These are phyloP conservation scores for Spisula subtruncata DNA, from an alignment of 2,888 invertebrate genomes.

Conservation along the genomic window DNA sequence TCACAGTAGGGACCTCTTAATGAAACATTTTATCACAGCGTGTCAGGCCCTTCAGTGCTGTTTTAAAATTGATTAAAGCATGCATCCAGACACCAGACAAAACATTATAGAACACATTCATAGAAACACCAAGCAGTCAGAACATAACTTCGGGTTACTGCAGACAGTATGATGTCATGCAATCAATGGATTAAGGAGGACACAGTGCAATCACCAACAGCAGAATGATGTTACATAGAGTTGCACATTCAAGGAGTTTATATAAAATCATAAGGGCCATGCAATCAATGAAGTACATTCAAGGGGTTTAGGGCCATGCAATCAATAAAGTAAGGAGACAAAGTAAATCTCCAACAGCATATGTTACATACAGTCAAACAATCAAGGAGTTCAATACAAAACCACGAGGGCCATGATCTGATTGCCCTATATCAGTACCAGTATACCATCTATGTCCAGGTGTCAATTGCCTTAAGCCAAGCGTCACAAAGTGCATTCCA, in stretches of 20 bases:
- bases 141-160: background rate
- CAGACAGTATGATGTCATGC: background rate
- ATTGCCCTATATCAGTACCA: too few species aligned
- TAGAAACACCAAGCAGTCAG: background rate
- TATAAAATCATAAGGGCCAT: too few species aligned
- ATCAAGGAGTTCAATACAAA: too few species aligned
- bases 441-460: too few species aligned
- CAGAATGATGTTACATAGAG: background rate
- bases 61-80: constrained; percentile 20
- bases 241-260: too few species aligned
- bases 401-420: too few species aligned
- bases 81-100: background rate
- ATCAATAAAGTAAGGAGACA: background rate
- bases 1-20: background rate
- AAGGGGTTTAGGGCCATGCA: too few species aligned
- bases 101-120: background rate
- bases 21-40: background rate
- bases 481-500: too few species aligned
- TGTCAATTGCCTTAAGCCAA: too few species aligned
- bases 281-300: too few species aligned
- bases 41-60: background rate
- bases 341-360: background rate
- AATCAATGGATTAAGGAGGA: background rate
- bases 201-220: background rate
- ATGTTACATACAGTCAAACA: too few species aligned